A percentile compares a stretch with the other conserved stretches of the same genome.
These are phyloP conservation scores for Gymnorhina tibicen DNA, from an alignment of 2,113 vertebrate species.

Conservation along the genomic window DNA sequence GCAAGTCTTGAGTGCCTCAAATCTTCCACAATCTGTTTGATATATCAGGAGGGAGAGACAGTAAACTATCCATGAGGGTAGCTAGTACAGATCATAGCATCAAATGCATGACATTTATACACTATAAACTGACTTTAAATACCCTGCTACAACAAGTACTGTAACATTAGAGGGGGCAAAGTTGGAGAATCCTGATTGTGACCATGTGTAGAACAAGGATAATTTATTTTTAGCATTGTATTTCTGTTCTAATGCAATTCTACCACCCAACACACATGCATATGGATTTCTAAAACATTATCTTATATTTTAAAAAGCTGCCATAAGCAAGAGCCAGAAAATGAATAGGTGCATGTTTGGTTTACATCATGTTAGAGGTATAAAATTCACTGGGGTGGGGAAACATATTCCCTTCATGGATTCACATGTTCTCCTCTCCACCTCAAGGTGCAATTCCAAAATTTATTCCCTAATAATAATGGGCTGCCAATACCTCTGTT, in stretches of 20 bases:
- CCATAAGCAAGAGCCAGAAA: background rate
- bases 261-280: background rate
- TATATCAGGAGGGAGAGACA: constrained; percentile 12
- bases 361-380: background rate
- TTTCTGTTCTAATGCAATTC: constrained; percentile 3
- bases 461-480: background rate
- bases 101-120: background rate
- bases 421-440: background rate
- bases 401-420: background rate
- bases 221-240: constrained; percentile 24
- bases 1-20: constrained; percentile 18
- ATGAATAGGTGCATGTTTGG: background rate
- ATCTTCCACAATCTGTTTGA: constrained; percentile 24
- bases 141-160: constrained; percentile 9
- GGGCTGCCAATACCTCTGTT: background rate
- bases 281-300: background rate
- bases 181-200: background rate
- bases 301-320: background rate
- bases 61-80: constrained; percentile 5
- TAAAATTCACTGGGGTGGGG: background rate
- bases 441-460: background rate
- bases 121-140: constrained; percentile 25
- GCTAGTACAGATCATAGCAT: background rate
- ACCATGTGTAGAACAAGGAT: background rate
- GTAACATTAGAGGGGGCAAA: constrained; percentile 24